Conservation (phyloP, 2,888 invertebrate species). For the Scaptomyza cyrtandrae region DNA sequence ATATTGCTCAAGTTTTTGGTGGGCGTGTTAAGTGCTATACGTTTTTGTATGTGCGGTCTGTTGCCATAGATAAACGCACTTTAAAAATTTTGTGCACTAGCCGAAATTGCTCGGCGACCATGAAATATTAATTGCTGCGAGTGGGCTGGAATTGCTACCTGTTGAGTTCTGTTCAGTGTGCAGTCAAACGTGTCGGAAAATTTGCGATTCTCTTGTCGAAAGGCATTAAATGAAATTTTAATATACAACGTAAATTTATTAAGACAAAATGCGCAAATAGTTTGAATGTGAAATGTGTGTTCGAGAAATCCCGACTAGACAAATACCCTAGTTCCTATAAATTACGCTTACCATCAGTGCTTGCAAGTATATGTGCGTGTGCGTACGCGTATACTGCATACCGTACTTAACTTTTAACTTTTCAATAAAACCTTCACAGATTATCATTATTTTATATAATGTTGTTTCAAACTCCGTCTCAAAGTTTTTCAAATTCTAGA, state of each 20-base stretch:
- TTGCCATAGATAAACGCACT: conserved; percentile 48
- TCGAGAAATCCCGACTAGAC: no score
- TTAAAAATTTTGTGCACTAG: conserved; percentile 53
- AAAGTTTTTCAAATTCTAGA: no score
- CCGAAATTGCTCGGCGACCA: conserved; percentile 50
- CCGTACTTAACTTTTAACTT: no score
- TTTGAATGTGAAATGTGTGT: not conserved
- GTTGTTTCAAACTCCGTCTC: no score
- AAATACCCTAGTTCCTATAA: no score
- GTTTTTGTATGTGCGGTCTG: conserved; percentile 15
- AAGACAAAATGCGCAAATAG: not conserved
- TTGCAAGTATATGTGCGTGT: no score
- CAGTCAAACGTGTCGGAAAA: conserved; percentile 23
- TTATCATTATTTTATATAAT: no score
- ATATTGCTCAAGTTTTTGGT: conserved; percentile 25
- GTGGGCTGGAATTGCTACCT: conserved; percentile 17
- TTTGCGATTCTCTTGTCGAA: not conserved
- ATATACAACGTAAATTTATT: not conserved
- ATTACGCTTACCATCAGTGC: no score
- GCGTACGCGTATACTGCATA: no score
- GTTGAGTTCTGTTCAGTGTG: conserved; percentile 42
- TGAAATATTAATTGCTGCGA: conserved; percentile 37
- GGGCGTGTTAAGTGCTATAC: conserved; percentile 41
- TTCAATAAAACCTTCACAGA: no score
- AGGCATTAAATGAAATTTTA: not conserved